These are phyloP conservation scores for Myiagra hebetior DNA, from an alignment of 2,113 vertebrate species.

Conservation along the genomic window DNA sequence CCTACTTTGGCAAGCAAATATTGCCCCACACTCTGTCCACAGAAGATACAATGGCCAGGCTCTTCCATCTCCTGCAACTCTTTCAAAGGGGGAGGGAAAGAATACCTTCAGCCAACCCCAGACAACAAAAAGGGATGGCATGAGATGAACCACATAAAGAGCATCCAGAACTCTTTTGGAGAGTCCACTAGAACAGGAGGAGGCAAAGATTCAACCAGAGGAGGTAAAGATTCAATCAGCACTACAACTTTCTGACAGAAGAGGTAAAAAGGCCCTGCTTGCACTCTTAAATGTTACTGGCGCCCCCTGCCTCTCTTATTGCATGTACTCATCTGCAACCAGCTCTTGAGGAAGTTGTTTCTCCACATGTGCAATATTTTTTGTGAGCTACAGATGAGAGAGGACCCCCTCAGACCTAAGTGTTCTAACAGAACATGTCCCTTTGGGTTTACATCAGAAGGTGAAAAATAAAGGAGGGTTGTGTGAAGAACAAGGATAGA, in stretches of 20 bases:
- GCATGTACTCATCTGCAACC: background rate
- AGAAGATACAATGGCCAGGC: background rate
- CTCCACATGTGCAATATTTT: background rate
- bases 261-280: background rate
- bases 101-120: background rate
- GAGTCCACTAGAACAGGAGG: background rate
- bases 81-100: background rate
- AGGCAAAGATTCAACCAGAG: background rate
- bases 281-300: background rate
- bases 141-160: background rate
- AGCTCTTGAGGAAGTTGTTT: background rate
- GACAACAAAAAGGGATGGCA: background rate
- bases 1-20: background rate
- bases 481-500: background rate
- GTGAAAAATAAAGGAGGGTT: background rate
- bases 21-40: background rate
- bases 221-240: background rate
- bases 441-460: background rate
- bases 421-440: background rate
- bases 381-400: background rate
- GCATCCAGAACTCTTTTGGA: background rate
- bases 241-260: background rate
- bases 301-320: background rate
- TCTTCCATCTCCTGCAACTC: background rate
- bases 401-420: background rate